Percentiles rank a stretch among this genome's conserved stretches.
Conservation (phyloP, 2,113 vertebrate species). For the Himantopus leucocephalus region DNA sequence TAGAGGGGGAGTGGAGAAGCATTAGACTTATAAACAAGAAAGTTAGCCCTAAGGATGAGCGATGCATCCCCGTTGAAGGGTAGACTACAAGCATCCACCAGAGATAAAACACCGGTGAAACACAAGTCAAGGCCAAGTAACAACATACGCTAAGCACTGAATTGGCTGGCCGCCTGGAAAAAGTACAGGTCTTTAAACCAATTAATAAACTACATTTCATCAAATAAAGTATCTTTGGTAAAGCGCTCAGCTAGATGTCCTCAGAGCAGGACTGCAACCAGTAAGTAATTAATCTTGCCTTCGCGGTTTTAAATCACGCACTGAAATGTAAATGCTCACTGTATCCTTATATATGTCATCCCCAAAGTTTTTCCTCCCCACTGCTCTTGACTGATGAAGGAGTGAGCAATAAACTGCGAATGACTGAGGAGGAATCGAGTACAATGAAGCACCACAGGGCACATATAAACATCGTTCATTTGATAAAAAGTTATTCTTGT, state of each 20-base stretch:
- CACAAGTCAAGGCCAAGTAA: neutral
- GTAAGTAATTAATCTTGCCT: neutral
- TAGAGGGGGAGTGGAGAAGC: neutral
- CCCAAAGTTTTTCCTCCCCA: neutral
- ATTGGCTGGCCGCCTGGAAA: slow-evolving; percentile 10
- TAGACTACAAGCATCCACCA: neutral
- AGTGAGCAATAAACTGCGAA: neutral
- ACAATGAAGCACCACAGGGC: neutral
- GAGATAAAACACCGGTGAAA: neutral
- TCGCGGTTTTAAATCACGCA: neutral
- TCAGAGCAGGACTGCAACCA: neutral
- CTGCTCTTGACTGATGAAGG: neutral
- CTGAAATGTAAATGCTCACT: neutral
- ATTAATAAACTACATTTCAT: slow-evolving; percentile 21
- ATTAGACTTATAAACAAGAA: neutral
- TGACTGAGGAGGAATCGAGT: neutral
- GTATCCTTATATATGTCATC: neutral
- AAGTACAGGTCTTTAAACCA: slow-evolving; percentile 5
- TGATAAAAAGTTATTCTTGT: neutral
- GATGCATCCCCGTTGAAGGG: neutral
- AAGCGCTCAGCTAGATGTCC: neutral
- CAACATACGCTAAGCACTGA: neutral
- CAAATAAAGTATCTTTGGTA: neutral
- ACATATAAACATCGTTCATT: neutral
- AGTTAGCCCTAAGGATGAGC: neutral